These are phyloP conservation scores for Aplidium turbinatum DNA, from an alignment of 23 tunicate species.

Conservation along the genomic window DNA sequence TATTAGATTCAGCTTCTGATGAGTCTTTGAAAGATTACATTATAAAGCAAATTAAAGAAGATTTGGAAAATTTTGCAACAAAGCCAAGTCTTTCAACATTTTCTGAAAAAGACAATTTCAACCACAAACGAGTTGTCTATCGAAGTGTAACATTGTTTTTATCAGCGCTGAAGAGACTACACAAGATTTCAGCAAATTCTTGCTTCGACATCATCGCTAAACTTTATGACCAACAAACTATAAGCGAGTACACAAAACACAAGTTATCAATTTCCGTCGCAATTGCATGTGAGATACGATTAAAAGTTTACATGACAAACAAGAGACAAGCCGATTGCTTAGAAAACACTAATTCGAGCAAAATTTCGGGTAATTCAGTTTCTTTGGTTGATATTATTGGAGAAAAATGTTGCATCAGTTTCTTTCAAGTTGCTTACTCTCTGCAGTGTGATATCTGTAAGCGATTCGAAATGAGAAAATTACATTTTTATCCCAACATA, in stretches of 20 bases:
- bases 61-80: constrained; percentile 4
- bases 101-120: background rate
- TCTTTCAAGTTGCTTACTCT: constrained; percentile 7
- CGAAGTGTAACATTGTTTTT: constrained; percentile 8
- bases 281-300: constrained; percentile 10
- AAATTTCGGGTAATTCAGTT: too few relatives aligned
- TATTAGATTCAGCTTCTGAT: background rate
- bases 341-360: background rate
- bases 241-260: constrained; percentile 3
- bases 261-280: background rate
- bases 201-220: constrained; percentile 13
- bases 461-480: background rate
- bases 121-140: constrained; percentile 1
- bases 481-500: background rate
- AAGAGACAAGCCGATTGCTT: background rate
- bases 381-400: background rate
- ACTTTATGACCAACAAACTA: background rate
- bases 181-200: background rate
- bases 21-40: background rate
- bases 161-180: background rate
- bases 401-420: background rate
- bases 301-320: background rate
- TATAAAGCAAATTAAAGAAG: background rate
- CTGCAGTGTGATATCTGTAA: constrained; percentile 10
- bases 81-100: background rate